Conservation (phyloP, 1,140 invertebrate genomes). For the Formica selysi region DNA sequence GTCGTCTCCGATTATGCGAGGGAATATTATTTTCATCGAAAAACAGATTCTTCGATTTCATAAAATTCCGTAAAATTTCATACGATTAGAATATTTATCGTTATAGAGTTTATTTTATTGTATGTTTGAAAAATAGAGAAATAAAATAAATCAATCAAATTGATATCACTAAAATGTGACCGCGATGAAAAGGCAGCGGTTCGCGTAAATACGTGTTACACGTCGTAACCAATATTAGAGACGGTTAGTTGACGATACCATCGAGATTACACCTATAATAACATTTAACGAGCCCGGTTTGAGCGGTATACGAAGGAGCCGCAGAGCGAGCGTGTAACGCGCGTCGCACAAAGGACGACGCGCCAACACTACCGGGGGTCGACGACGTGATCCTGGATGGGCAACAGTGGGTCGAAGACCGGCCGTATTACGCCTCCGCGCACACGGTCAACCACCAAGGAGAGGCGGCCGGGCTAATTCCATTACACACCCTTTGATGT, state of each 20-base stretch:
- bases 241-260: not conserved
- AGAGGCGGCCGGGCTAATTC: conserved; percentile 78
- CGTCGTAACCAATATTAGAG: not conserved
- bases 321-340: conserved; percentile 10
- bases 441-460: conserved; percentile 73
- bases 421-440: conserved; percentile 75
- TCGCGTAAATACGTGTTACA: not conserved
- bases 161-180: not conserved
- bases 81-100: not conserved
- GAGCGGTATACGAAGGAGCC: not conserved
- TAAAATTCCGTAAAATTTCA: not conserved
- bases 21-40: conserved; percentile 13
- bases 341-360: conserved; percentile 24
- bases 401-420: conserved; percentile 67
- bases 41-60: not conserved
- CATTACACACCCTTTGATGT: conserved; percentile 83
- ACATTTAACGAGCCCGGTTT: not conserved
- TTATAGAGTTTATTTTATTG: not conserved
- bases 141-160: not conserved
- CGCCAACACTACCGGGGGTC: not conserved
- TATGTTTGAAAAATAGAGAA: not conserved
- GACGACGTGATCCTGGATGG: conserved; percentile 45
- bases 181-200: not conserved
- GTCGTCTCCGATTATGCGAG: not conserved
- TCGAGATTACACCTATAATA: not conserved